Evolutionary conservation across 1,140 invertebrate genomes (phyloP), one percentile per base, ranked within the genome.

Genomic region (Solenopsis fugax): DNA sequence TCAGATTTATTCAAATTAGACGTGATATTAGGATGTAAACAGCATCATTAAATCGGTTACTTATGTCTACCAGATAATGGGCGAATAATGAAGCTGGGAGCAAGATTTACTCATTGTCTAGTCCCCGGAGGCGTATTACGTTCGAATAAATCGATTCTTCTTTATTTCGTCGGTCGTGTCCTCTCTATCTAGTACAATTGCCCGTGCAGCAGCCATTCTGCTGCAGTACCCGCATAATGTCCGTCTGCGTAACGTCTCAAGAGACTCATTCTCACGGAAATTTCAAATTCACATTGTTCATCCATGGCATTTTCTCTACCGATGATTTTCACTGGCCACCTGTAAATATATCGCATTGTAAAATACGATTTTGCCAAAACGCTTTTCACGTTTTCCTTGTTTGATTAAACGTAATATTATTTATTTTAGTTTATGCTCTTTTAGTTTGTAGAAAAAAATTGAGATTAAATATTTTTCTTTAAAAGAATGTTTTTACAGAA

Each of bases 21-120:
- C 54, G 34, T 54, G 50, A 75, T 50, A 90, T 90, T 88, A 88
- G 76, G 80, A 37, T 88, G 89, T 90, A 88, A 90, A 90, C 88
- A 88, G 75, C 69, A 50, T 90, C 88, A 86, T 90, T 90, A 90
- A 89, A 89, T 85, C 76, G 88, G 85, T 90, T 90, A 90, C 87
- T 71, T 89, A 80, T 76, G 24, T 52, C 52, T 62, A 82, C 56
- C 72, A 69, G 75, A 81, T 89, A 91, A 91, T 87, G 84, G 72
- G 24, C 50, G 56, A 91, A 91, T 89, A 91, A 91, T 87, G 67
- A 91, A 91, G 69, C 87, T 78, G 48, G 50, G 34, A 71, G 24
- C 80, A 88, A 90, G 88, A 90, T 90, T 87, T 80, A 85, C 73
- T 80, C 73, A 80, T 90, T 87, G 80, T 77, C 41, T 62, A 21